These are phyloP conservation scores for Amazona guildingii DNA, from an alignment of 2,113 vertebrate genomes.

Conservation along the genomic window DNA sequence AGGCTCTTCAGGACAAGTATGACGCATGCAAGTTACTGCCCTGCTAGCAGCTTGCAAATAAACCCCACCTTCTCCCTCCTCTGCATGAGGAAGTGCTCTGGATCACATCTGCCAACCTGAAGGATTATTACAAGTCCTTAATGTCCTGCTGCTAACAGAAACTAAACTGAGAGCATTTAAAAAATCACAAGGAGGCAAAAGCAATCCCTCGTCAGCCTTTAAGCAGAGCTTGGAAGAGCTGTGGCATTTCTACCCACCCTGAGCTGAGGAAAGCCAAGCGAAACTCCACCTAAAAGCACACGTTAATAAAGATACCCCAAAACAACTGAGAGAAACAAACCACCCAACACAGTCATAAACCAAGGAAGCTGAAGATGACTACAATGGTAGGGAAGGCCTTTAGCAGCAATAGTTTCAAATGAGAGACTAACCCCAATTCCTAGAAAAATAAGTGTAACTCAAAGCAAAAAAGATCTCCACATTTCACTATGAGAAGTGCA, in stretches of 20 bases:
- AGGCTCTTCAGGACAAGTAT: neutral
- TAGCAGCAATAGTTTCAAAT: neutral
- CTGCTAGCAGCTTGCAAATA: neutral
- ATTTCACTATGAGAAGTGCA: neutral
- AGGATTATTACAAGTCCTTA: neutral
- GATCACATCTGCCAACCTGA: neutral
- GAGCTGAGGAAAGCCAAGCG: neutral
- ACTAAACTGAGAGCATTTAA: neutral
- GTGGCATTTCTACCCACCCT: neutral
- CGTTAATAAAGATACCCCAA: neutral
- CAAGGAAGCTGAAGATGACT: neutral
- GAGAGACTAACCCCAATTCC: neutral
- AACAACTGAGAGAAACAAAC: neutral
- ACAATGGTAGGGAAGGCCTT: neutral
- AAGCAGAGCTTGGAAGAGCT: neutral
- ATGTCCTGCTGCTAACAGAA: neutral
- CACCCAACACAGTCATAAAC: neutral
- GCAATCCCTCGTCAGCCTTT: neutral
- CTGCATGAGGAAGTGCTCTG: neutral
- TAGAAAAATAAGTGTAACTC: neutral
- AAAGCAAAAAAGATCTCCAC: neutral
- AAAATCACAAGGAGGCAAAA: neutral
- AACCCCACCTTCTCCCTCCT: constrained; percentile 4
- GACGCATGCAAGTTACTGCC: neutral
- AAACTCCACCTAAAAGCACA: neutral